phyloP scores from a whole-genome alignment of 1,140 invertebrate species.

The Drosophila biarmipes region DNA sequence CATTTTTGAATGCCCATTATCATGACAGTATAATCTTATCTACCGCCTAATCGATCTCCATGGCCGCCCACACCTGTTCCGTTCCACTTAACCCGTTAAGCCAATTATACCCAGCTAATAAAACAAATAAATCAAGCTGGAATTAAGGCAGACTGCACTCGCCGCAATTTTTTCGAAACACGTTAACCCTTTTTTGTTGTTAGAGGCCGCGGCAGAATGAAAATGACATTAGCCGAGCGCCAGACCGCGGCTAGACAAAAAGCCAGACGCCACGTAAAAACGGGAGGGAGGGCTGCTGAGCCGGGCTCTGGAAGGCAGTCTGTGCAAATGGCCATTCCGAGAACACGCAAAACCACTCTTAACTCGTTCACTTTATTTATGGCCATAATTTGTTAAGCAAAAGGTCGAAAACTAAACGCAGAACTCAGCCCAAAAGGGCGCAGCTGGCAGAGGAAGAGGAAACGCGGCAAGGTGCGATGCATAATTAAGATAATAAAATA shows the following conservation, averaged over 20 bases:
- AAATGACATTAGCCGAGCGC: slow-evolving; percentile 75
- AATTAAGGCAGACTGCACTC: slow-evolving; percentile 59
- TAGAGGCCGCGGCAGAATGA: slow-evolving; percentile 47
- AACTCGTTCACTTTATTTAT: slow-evolving; percentile 85
- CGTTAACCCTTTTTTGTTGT: slow-evolving; percentile 58
- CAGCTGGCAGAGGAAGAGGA: slow-evolving; percentile 37
- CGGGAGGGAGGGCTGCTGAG: slow-evolving; percentile 13
- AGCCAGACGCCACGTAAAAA: slow-evolving; percentile 37
- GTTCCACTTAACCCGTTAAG: slow-evolving; percentile 34
- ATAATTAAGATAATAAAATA: slow-evolving; percentile 84
- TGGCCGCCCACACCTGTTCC: slow-evolving; percentile 27
- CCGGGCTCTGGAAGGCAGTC: slow-evolving; percentile 1
- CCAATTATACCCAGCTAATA: slow-evolving; percentile 67
- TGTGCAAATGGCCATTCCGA: slow-evolving; percentile 60
- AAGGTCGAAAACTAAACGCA: slow-evolving; percentile 78
- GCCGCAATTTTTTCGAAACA: slow-evolving; percentile 55
- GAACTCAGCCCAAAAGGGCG: slow-evolving; percentile 61
- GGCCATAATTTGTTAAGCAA: slow-evolving; percentile 81
- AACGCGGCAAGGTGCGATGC: slow-evolving; percentile 76
- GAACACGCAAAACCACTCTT: slow-evolving; percentile 85
- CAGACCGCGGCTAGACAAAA: slow-evolving; percentile 70
- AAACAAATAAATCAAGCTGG: slow-evolving; percentile 65
- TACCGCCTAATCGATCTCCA: not conserved
- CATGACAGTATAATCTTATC: not conserved
- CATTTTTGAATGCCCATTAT: not conserved